Base-by-base conservation (phyloP, 2,888 invertebrate genomes). In the Dioctria rufipes region DNA sequence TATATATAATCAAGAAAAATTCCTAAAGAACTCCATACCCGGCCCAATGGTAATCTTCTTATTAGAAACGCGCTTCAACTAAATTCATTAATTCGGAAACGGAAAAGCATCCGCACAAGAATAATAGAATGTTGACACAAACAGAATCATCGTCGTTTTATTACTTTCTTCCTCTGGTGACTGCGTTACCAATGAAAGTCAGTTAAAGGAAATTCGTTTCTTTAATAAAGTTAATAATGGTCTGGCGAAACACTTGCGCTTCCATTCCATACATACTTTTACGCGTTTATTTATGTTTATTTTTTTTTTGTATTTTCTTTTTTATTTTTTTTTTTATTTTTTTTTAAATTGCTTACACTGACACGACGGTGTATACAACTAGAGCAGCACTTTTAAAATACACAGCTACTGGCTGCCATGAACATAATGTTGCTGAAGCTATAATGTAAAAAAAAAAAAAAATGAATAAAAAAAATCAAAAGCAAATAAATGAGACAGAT, bases 91-190 rank as follows among this genome's bases (percentile, higher is more conserved):
- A 75, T 75, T 75, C 61, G 75, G 66, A 78, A 78, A 66, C 78
- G 78, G 78, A 78, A 78, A 78, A 78, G 58, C 78, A 78, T 78
- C 78, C 78, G 78, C 78, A 78, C 49, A 66, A 42, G 66, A 65
- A 78, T 61, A 75, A 58, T 43, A 75, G 75, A 58, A 60, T 61
- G 75, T 75, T 61, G 75, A 58, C 75, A 43, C 61, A 46, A 42
- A 58, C 43, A 60, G 46, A 42, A 25, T 13, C 43, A 25, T 39
- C 39, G 49, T 60, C 43, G 25, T 75, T 61, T 75, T 43, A 61
- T 75, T 61, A 60, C 60, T 61, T 60, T 43, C 61, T 71, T 71
- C 71, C 71, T 71, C 71, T 54, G 25, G 25, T 25, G 25, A 25
- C 25, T 25, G 25, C 25, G 25, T 25, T 71, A 71, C 39, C 71